These are phyloP conservation scores for Megathymus violae DNA, from an alignment of 1,140 invertebrate genomes.

Conservation along the genomic window DNA sequence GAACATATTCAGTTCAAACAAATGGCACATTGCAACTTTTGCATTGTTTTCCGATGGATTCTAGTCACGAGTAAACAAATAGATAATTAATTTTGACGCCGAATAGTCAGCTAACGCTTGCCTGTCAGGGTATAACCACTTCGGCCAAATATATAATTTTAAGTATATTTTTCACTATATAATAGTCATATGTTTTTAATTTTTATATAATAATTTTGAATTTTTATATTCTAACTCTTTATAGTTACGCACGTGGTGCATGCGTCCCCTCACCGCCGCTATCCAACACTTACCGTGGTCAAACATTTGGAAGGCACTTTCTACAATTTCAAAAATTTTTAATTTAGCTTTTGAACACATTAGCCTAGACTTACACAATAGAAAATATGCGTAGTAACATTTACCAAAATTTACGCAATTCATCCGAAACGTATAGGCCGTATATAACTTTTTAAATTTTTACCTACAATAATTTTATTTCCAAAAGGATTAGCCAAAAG, in stretches of 20 bases:
- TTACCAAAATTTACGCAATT: slow-evolving; percentile 82
- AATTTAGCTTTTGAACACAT: slow-evolving; percentile 81
- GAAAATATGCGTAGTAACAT: slow-evolving; percentile 83
- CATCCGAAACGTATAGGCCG: slow-evolving; percentile 80
- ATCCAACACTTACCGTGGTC: slow-evolving; percentile 81
- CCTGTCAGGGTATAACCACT: slow-evolving; percentile 81
- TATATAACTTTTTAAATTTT: slow-evolving; percentile 75
- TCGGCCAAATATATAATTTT: slow-evolving; percentile 81
- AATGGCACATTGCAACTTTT: slow-evolving; percentile 78
- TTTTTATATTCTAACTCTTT: slow-evolving; percentile 79
- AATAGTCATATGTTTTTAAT: slow-evolving; percentile 81
- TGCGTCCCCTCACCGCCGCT: slow-evolving; percentile 66
- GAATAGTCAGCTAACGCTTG: slow-evolving; percentile 78
- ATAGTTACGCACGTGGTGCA: slow-evolving; percentile 74
- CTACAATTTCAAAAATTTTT: slow-evolving; percentile 81
- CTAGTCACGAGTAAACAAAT: slow-evolving; percentile 56
- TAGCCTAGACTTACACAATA: slow-evolving; percentile 83
- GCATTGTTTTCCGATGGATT: slow-evolving; percentile 66
- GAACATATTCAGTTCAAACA: slow-evolving; percentile 68
- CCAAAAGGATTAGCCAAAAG: slow-evolving; percentile 81
- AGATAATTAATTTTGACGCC: slow-evolving; percentile 79
- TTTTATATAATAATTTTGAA: slow-evolving; percentile 83
- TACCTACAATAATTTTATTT: slow-evolving; percentile 75
- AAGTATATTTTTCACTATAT: slow-evolving; percentile 81
- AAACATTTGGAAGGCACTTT: slow-evolving; percentile 84